Evolutionary conservation across 1,140 invertebrate species (phyloP).

Genomic region (Platorchestia sp.): DNA sequence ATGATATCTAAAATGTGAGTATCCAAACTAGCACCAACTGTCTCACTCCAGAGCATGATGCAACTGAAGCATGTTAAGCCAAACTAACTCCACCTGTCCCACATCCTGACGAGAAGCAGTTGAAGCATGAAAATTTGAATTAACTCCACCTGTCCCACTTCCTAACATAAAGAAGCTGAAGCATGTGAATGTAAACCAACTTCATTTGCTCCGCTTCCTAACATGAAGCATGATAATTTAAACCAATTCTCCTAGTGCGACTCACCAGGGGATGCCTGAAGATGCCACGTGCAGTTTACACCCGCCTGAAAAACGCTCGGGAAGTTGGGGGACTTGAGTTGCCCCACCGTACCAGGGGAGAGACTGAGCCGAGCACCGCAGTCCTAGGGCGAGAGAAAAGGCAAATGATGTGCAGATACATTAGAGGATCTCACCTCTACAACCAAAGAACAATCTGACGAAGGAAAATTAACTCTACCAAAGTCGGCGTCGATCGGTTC

Average conservation of each 20-base stretch:
- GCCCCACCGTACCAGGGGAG: slow-evolving; percentile 17
- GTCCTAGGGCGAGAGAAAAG: not conserved
- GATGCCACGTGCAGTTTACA: slow-evolving; percentile 73
- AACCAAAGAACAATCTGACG: not conserved
- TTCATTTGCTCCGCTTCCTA: too few species aligned
- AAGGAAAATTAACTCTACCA: not conserved
- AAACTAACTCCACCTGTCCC: too few species aligned
- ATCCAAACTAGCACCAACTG: too few species aligned
- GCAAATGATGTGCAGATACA: slow-evolving; percentile 19
- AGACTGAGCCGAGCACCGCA: slow-evolving; percentile 4
- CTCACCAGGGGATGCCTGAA: slow-evolving; percentile 70
- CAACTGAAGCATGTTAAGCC: too few species aligned
- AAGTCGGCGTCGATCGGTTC: not conserved
- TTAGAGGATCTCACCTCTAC: not conserved
- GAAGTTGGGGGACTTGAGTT: slow-evolving; percentile 71
- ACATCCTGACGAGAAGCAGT: too few species aligned
- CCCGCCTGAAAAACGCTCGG: slow-evolving; percentile 73
- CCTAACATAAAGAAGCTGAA: too few species aligned
- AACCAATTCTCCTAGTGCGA: not conserved
- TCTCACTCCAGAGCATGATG: too few species aligned
- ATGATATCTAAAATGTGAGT: too few species aligned
- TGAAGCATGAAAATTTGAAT: not conserved
- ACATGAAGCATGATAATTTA: not conserved
- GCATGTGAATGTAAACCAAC: too few species aligned
- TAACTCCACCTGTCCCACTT: not conserved